A percentile compares a stretch with the other conserved stretches of the same genome.
Evolutionary conservation across 2,888 invertebrate species (phyloP).

Genomic region (Agrilus cyanescens): DNA sequence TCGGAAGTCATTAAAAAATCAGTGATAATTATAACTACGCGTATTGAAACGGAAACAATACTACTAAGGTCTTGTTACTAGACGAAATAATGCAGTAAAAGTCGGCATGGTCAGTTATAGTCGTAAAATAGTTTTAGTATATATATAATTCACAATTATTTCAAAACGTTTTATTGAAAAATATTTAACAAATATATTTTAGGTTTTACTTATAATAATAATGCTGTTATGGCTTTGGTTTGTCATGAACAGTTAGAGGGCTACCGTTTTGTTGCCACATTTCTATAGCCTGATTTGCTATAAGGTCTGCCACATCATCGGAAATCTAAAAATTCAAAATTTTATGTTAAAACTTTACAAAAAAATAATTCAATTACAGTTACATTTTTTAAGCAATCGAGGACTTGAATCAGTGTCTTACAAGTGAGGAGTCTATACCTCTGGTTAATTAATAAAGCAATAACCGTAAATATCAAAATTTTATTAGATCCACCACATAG

Average conservation of each 20-base stretch:
- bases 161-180: slow-evolving; percentile 3
- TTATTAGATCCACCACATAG: slow-evolving; percentile 74
- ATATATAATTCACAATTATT: too few species aligned
- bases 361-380: slow-evolving; percentile 13
- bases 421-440: slow-evolving; percentile 54
- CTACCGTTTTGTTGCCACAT: slow-evolving; percentile 75
- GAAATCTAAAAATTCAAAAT: slow-evolving; percentile 47
- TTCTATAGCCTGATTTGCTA: slow-evolving; percentile 77
- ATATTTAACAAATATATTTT: not conserved
- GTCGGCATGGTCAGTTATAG: too few species aligned
- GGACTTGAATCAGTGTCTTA: slow-evolving; percentile 44
- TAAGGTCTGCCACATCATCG: slow-evolving; percentile 68
- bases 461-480: slow-evolving; percentile 67
- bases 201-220: not conserved
- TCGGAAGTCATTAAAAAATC: too few species aligned
- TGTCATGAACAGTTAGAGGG: slow-evolving; percentile 34
- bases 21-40: too few species aligned
- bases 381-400: slow-evolving; percentile 58
- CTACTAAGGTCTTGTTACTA: too few species aligned
- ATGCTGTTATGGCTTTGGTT: slow-evolving; percentile 25
- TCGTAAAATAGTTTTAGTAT: too few species aligned
- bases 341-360: slow-evolving; percentile 13
- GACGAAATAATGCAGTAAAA: too few species aligned
- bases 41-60: too few species aligned
- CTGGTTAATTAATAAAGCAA: slow-evolving; percentile 60